Conservation (phyloP, 2,113 vertebrate species). For the Sinocyclocheilus rhinocerous region DNA sequence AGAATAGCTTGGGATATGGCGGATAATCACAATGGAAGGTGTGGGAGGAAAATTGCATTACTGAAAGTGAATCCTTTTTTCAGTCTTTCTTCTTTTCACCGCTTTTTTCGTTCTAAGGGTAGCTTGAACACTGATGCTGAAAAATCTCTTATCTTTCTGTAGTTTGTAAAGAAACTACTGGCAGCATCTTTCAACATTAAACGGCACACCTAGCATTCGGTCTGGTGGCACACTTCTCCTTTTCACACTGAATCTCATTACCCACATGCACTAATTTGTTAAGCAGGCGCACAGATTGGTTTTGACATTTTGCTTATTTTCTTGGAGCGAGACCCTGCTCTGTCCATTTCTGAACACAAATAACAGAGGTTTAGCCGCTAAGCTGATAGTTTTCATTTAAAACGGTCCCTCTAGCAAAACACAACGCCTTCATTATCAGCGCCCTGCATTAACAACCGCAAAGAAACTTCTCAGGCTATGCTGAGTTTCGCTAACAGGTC, state of each 20-base stretch:
- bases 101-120: background rate
- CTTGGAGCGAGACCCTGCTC: constrained; percentile 22
- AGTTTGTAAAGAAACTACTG: constrained; percentile 2
- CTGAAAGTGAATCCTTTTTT: background rate
- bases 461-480: constrained; percentile 12
- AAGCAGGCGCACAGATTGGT: background rate
- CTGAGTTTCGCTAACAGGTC: background rate
- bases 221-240: background rate
- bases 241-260: constrained; percentile 1
- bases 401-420: background rate
- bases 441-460: background rate
- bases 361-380: constrained; percentile 8
- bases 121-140: background rate
- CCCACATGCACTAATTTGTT: constrained; percentile 14
- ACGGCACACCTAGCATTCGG: background rate
- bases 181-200: constrained; percentile 6
- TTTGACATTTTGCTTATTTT: constrained; percentile 24
- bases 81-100: background rate
- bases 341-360: constrained; percentile 30
- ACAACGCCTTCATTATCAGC: background rate
- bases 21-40: background rate
- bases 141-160: background rate
- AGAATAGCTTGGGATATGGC: constrained; percentile 15
- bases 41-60: background rate
- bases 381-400: constrained; percentile 23